Base-by-base conservation (phyloP, 1,140 invertebrate species). In the Bombus waltoni region DNA sequence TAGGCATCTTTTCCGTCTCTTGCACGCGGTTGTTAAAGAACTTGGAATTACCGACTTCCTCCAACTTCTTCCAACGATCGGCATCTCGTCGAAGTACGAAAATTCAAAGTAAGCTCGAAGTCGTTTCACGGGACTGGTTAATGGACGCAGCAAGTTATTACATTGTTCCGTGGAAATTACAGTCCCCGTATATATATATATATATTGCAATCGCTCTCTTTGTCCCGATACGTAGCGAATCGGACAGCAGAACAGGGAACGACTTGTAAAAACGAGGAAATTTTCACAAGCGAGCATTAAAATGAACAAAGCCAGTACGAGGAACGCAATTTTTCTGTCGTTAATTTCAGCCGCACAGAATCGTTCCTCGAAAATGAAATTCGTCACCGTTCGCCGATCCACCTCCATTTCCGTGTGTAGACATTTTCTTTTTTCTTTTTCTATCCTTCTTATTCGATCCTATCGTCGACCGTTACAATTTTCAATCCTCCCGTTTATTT, bases 331-430 rank as follows among this genome's bases (percentile, higher is more conserved):
- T 76, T 42, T 35, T 1, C n/a, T 44, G 42, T 15, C n/a, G 28
- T n/a, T 47, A 68, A 68, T 77, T 75, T 35, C 35, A 35, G 59
- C 35, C 68, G 35, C 40, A 65, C 70, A 32, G 28, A 65, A 83
- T 70, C 65, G 82, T 84, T 72, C 22, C 68, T 80, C 79, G 47
- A 35, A 62, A 74, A 53, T 28, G 68, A 70, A 62, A 74, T 75
- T 66, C 71, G 78, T 81, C 68, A 57, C n/a, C 6, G 28, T 13
- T 47, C 59, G 35, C 42, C 70, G 13, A 62, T 32, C 11, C 35
- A 11, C 40, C 68, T 35, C 22, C 71, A 68, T 53, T 53, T 53
- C 57, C 62, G 40, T 35, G 40, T 35, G n/a, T 11, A 22, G 13
- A 74, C 28, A 47, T 44, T 65, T n/a, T 40, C 32, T 32, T 32